Conservation (phyloP, 2,113 vertebrate species). For the Crotophaga sulcirostris region DNA sequence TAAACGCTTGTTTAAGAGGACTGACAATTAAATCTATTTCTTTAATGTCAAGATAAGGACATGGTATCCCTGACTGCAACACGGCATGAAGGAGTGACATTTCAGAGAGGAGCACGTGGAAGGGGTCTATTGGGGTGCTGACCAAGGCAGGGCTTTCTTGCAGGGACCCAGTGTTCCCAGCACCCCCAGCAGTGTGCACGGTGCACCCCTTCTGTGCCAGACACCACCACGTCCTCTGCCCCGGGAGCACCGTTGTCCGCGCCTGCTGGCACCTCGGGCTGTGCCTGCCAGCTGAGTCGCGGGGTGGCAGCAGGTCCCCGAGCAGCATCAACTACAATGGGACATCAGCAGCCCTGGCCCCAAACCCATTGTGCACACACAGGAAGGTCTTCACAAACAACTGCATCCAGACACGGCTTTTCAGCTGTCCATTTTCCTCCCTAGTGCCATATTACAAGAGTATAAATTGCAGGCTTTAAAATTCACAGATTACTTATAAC, state of each 20-base stretch:
- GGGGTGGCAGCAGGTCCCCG: fast-evolving
- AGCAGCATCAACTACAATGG: fast-evolving
- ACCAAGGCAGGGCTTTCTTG: fast-evolving
- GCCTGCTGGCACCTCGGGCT: fast-evolving
- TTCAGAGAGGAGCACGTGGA: neutral
- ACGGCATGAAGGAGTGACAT: neutral
- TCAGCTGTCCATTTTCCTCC: neutral
- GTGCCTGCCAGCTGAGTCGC: fast-evolving
- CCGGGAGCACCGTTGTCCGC: fast-evolving
- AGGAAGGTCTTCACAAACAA: fast-evolving
- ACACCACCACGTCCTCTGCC: neutral
- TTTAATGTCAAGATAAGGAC: slow-evolving; percentile 55
- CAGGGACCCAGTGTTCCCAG: neutral
- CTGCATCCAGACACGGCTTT: fast-evolving
- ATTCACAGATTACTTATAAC: neutral
- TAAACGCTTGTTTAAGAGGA: slow-evolving; percentile 69
- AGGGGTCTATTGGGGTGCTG: fast-evolving
- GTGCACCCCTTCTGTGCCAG: neutral
- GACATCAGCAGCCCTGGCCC: fast-evolving
- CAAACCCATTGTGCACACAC: fast-evolving
- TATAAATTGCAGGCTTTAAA: neutral
- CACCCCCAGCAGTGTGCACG: fast-evolving
- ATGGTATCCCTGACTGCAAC: neutral
- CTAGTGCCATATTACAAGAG: neutral
- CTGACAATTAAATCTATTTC: slow-evolving; percentile 74